A percentile compares a stretch with the other conserved stretches of the same genome.
Conservation (phyloP, 2,113 vertebrate genomes). For the Manacus vitellinus region DNA sequence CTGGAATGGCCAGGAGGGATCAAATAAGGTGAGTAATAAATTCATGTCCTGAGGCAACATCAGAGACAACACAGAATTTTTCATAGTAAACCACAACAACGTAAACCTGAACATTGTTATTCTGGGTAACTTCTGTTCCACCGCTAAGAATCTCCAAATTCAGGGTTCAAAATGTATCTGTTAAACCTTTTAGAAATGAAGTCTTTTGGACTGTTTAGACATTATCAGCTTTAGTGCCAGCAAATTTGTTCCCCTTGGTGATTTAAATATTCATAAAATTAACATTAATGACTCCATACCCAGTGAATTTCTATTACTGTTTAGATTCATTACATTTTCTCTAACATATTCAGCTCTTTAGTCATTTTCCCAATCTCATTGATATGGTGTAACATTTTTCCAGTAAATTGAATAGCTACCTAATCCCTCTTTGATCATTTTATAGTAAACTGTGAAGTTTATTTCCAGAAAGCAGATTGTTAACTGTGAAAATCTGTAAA, state of each 20-base stretch:
- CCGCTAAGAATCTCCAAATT: neutral
- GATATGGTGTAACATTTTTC: conserved; percentile 46
- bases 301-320: conserved; percentile 53
- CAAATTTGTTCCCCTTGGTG: conserved; percentile 53
- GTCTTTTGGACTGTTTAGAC: conserved; percentile 35
- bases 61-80: neutral
- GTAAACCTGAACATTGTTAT: neutral
- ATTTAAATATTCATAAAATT: conserved; percentile 63
- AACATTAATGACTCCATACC: conserved; percentile 47
- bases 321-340: conserved; percentile 43
- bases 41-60: neutral
- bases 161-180: neutral
- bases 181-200: conserved; percentile 11
- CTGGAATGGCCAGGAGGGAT: neutral
- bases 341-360: conserved; percentile 21
- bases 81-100: accelerated
- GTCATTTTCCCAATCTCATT: conserved; percentile 41
- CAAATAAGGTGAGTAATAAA: neutral
- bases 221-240: conserved; percentile 37
- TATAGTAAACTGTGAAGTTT: conserved; percentile 68
- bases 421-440: conserved; percentile 73
- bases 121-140: neutral
- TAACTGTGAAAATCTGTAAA: conserved; percentile 62
- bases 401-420: conserved; percentile 69
- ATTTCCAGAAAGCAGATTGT: conserved; percentile 64